A percentile compares a stretch with the other conserved stretches of the same genome.
Conservation (phyloP, 2,797 vertebrate genomes). For the Hylomyscus alleni region DNA sequence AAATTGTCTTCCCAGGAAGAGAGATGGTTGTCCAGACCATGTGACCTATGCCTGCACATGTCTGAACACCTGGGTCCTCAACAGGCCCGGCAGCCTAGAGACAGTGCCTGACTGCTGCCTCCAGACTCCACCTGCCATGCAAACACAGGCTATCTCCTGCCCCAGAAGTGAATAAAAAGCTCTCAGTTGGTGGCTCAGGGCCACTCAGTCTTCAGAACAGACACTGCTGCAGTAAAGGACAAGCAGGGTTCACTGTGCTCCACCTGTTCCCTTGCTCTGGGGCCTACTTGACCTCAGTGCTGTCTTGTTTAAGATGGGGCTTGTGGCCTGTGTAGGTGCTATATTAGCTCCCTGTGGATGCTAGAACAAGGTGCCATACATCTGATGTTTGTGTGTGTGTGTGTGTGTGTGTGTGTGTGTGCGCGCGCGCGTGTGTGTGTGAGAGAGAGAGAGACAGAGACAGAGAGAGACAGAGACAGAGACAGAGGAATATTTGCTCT, state of each 20-base stretch:
- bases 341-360: neutral
- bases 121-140: neutral
- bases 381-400: neutral
- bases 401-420: neutral
- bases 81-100: neutral
- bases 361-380: neutral
- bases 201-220: neutral
- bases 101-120: neutral
- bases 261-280: neutral
- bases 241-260: neutral
- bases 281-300: neutral
- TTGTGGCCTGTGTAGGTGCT: neutral
- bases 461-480: neutral
- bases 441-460: neutral
- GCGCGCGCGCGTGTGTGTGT: too few relatives aligned
- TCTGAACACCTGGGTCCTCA: neutral
- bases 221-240: neutral
- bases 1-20: neutral
- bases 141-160: neutral
- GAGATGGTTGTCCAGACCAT: neutral
- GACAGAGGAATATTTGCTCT: neutral
- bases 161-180: neutral
- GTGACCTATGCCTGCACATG: neutral
- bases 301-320: neutral
- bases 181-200: neutral